Conservation (phyloP, 1,140 invertebrate species). For the Fragariocoptes setiger region DNA sequence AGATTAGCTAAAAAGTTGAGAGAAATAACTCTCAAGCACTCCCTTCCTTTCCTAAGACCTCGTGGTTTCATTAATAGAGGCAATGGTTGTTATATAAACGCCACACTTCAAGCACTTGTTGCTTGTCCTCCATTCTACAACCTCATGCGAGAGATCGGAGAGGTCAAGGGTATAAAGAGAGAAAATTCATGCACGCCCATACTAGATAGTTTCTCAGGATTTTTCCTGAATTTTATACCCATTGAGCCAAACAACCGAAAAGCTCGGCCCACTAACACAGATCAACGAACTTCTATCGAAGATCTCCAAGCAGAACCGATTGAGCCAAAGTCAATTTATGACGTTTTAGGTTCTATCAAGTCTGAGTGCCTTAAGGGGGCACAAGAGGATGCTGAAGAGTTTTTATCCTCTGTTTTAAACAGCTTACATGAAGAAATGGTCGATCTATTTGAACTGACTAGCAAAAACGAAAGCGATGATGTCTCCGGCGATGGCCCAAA, state of each 20-base stretch:
- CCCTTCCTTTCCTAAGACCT: constrained; percentile 19
- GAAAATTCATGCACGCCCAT: constrained; percentile 40
- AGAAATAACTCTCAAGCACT: constrained; percentile 9
- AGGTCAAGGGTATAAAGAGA: constrained; percentile 21
- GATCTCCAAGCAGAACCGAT: constrained; percentile 27
- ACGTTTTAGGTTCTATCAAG: constrained; percentile 36
- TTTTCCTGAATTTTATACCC: constrained; percentile 6
- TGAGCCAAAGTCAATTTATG: constrained; percentile 46
- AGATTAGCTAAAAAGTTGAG: constrained; percentile 2
- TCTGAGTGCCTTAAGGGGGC: constrained; percentile 28
- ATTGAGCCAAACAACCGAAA: constrained; percentile 4
- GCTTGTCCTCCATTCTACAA: constrained; percentile 79
- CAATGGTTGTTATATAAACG: constrained; percentile 86
- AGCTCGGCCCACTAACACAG: neutral
- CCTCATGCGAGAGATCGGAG: constrained; percentile 32
- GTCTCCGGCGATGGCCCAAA: no score
- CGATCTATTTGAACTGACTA: constrained; percentile 19
- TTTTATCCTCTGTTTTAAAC: constrained; percentile 61
- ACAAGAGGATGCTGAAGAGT: constrained; percentile 82
- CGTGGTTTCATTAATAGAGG: constrained; percentile 58
- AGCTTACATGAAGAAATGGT: constrained; percentile 83
- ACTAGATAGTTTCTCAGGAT: constrained; percentile 44
- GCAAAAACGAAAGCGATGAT: neutral
- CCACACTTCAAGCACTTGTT: constrained; percentile 34
- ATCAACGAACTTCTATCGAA: constrained; percentile 1